These are phyloP conservation scores for Phylloscopus trochiloides DNA, from an alignment of 2,113 vertebrate genomes.

Conservation along the genomic window DNA sequence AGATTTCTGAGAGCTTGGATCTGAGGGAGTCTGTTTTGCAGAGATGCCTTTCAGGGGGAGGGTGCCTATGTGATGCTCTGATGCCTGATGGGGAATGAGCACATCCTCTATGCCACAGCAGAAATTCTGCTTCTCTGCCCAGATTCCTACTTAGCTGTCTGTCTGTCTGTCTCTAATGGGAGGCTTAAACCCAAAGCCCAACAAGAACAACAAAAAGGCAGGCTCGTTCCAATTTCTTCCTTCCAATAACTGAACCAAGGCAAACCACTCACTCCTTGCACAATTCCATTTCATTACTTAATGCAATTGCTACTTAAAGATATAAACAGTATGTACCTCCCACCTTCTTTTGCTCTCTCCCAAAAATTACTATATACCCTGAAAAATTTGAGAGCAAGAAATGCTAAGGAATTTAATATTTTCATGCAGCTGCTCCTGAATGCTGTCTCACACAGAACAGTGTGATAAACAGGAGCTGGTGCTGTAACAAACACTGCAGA, in stretches of 20 bases:
- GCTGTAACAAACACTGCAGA: not conserved
- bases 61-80: not conserved
- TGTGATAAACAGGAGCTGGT: not conserved
- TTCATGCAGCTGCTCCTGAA: not conserved
- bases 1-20: not conserved
- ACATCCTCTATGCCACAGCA: not conserved
- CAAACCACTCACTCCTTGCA: too few relatives aligned
- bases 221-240: too few relatives aligned
- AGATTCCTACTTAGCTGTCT: not conserved
- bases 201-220: too few relatives aligned
- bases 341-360: not conserved
- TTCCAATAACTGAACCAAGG: too few relatives aligned
- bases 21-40: not conserved
- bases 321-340: not conserved
- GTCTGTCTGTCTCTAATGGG: not conserved
- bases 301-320: not conserved
- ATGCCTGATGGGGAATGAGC: not conserved
- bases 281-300: too few relatives aligned
- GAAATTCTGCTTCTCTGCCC: not conserved
- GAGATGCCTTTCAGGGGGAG: not conserved
- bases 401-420: not conserved
- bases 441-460: rapidly evolving
- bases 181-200: too few relatives aligned
- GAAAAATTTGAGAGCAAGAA: not conserved
- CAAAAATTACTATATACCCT: not conserved